These are phyloP conservation scores for Cecropterus lyciades DNA, from an alignment of 1,140 invertebrate species.

Conservation along the genomic window DNA sequence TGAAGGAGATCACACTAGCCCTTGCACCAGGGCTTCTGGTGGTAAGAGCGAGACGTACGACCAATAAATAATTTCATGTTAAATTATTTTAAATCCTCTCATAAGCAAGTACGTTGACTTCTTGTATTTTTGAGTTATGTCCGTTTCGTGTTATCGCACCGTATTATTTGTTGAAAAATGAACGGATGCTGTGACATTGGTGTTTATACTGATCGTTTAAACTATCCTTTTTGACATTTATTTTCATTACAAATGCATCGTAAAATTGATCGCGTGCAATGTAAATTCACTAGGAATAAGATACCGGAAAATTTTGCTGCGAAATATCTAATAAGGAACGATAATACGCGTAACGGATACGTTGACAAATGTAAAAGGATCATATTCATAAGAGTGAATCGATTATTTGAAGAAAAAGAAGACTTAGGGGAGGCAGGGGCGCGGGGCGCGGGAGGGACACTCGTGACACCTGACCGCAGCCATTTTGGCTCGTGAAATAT, in stretches of 20 bases:
- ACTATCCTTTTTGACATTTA: slow-evolving; percentile 9
- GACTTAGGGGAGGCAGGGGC: slow-evolving; percentile 45
- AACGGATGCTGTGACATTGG: slow-evolving; percentile 46
- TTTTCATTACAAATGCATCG: background rate
- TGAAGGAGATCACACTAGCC: slow-evolving; percentile 61
- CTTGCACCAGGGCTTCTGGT: slow-evolving; percentile 39
- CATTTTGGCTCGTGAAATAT: slow-evolving; percentile 83
- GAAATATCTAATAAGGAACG: background rate
- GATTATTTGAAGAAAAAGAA: slow-evolving; percentile 73
- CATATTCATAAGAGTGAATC: slow-evolving; percentile 72
- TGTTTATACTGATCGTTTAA: slow-evolving; percentile 36
- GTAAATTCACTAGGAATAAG: background rate
- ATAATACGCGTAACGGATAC: slow-evolving; percentile 36
- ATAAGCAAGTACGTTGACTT: slow-evolving; percentile 80
- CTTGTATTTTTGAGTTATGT: slow-evolving; percentile 75
- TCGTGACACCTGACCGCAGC: slow-evolving; percentile 81
- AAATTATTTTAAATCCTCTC: slow-evolving; percentile 81
- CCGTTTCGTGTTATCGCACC: slow-evolving; percentile 55
- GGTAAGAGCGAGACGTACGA: slow-evolving; percentile 53
- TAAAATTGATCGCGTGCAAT: background rate
- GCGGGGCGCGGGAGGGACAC: slow-evolving; percentile 46
- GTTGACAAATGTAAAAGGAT: slow-evolving; percentile 68
- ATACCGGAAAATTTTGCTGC: background rate
- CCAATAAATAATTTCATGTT: slow-evolving; percentile 77
- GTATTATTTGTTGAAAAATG: slow-evolving; percentile 57